Evolutionary conservation across 1,140 invertebrate genomes (phyloP), one percentile per base, ranked within the genome.

Genomic region (Pollicipes pollicipes): DNA sequence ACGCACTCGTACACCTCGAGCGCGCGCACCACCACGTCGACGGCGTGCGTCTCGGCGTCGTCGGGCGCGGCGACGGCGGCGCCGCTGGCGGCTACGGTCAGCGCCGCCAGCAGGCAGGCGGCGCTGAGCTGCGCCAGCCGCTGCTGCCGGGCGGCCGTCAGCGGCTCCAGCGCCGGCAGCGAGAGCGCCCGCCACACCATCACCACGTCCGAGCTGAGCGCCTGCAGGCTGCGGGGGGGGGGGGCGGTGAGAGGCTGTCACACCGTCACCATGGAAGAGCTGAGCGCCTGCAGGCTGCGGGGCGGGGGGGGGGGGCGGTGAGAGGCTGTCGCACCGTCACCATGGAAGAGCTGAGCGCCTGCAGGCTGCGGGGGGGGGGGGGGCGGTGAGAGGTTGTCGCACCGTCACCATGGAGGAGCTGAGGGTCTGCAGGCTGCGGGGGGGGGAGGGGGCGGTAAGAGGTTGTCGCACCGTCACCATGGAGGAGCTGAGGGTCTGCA

Each of bases 161-260:
- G 81, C 0, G 93, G 93, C 79, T 96, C 93, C 30, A 95, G 78
- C 70, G 93, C 86, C 1, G 91, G 93, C 70, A 96, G 79, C 26
- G 88, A 89, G 71, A 95, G 83, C 0, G 91, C 90, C 74, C 87
- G 86, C 76, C 87, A 88, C 58, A 92, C 86, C 68, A 94, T 86
- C 67, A 86, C 87, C 66, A 95, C 86, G 77, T 96, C 93, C 73
- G 88, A 88, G 30, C 91, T 84, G 35, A 93, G 81, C 71, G 85
- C 84, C 75, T 89, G 87, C 68, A 90, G 83, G 75, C 89, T 93
- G 76, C n/a, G n/a, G n/a, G n/a, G n/a, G n/a, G n/a, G n/a, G n/a
- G n/a, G n/a, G n/a, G n/a, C n/a, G n/a, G n/a, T n/a, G n/a, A n/a
- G n/a, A n/a, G n/a, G n/a, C n/a, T n/a, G n/a, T n/a, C n/a, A n/a